phyloP scores from a whole-genome alignment of 2,113 vertebrate species.

The Orientallactaga bullata region DNA sequence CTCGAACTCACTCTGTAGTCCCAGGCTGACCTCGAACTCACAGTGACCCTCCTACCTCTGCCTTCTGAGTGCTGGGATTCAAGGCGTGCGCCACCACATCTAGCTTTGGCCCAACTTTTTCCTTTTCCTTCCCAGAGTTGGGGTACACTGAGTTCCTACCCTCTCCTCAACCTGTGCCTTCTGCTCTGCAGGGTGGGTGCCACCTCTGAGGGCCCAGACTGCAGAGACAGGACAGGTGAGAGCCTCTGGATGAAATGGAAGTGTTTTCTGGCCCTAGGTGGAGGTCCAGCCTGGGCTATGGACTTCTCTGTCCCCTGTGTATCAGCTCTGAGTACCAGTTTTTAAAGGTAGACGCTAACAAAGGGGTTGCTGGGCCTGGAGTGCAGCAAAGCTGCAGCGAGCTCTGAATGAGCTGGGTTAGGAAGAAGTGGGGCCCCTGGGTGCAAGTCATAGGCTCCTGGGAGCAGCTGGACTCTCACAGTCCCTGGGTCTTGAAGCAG shows the following conservation, averaged over 20 bases:
- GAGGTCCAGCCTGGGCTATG: neutral
- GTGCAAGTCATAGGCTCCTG: neutral
- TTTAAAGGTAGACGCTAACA: neutral
- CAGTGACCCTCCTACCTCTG: no score
- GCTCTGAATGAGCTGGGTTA: neutral
- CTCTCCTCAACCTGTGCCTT: neutral
- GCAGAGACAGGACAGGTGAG: conserved; percentile 38
- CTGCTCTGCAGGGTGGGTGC: conserved; percentile 43
- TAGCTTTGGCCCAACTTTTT: neutral
- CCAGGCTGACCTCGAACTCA: no score
- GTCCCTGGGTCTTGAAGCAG: neutral
- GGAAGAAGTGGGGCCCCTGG: neutral
- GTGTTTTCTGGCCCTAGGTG: neutral
- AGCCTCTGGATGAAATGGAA: neutral
- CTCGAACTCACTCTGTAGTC: no score
- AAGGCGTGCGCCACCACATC: no score
- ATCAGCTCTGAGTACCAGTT: fast-evolving
- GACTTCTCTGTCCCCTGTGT: no score
- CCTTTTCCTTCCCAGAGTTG: neutral
- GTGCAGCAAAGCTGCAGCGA: neutral
- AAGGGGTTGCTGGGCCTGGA: neutral
- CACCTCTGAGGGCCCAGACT: neutral
- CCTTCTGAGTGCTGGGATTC: no score
- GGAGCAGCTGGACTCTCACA: neutral
- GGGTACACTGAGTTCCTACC: neutral